Base-by-base conservation (phyloP, 2,113 vertebrate species). In the Otolemur garnettii region DNA sequence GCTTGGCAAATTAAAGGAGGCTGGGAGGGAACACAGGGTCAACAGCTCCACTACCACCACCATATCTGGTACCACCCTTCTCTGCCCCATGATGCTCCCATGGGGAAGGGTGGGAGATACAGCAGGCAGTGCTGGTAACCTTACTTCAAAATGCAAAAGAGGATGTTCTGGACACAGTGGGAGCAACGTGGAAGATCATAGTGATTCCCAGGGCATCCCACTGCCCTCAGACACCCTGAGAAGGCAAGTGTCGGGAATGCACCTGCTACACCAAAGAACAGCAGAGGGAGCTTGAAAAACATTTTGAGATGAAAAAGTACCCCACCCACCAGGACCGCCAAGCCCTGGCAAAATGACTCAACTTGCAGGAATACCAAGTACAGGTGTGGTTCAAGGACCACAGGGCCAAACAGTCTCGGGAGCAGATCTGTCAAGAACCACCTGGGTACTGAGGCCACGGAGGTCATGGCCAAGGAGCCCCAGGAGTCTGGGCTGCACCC, bases 271-370 rank as follows among this genome's bases (percentile, higher is more conserved):
- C 45, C 45, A 45, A 45, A 45, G 45, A 45, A 0, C 85, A 94
- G 75, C 11, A 6, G 10, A 4, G 0, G 1, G 12, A 6, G 24
- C 53, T 96, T 45, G n/a, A 77, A 12, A 7, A 0, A 0, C 0
- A 1, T 0, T 94, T 92, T 4, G 0, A 1, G 4, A 12, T 0
- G 5, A 50, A 5, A 2, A 57, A 0, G 4, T 71, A 92, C 18
- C 92, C 68, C 0, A 33, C 5, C 38, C 30, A 17, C 0, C 0
- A 28, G 7, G 18, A 64, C 0, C 28, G n/a, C 0, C 2, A 1
- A 7, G 7, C 5, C 0, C 75, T 95, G 57, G 82, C 78, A 0
- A 3, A 15, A 26, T 4, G 2, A 4, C 66, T 45, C 45, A 45
- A 45, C 45, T 5, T 45, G 45, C 45, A 45, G 45, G 45, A 45